Evolutionary conservation across 2,888 invertebrate species (phyloP), one percentile per base, ranked within the genome.

Genomic region (Eumerus sabulonum): DNA sequence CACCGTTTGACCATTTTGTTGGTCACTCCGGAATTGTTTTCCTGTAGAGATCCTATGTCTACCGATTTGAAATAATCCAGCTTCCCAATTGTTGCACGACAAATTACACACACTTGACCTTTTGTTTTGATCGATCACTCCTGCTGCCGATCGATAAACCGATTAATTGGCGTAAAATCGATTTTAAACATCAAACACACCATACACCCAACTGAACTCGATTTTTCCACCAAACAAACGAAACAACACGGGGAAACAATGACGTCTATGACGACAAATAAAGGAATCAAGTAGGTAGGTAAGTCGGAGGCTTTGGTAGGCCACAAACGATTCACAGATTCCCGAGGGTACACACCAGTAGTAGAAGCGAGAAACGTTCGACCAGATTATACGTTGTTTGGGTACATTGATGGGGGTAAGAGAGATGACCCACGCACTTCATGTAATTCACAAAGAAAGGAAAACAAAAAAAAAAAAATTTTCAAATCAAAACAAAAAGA

Each of bases 1-100:
- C 84, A 88, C 88, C 88, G 88, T 86, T 89, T 88, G 84, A 88
- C 89, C 88, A 88, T 88, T 85, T 88, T 89, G 87, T 87, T 87
- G 85, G 87, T 88, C 87, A 87, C 87, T 85, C 87, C 86, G 85
- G 87, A 87, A 83, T 88, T 88, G 83, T 88, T 88, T 86, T 88
- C 88, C 87, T 89, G 88, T 83, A 88, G 86, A 86, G 88, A 86
- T 85, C 88, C 88, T 86, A 88, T 87, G 84, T 87, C 88, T 85
- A 86, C 88, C 85, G 87, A 87, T 88, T 88, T 88, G 82, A 85
- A 86, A 86, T 88, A 89, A 88, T 88, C 89, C 89, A 89, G 88
- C 86, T 89, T 89, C 86, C 86, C 83, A 84, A 87, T 87, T 77
- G 12, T 11, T 77, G 38, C 63, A 68, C 57, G 42, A 13, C 13